These are phyloP conservation scores for Marmota flaviventris DNA, from an alignment of 2,113 vertebrate genomes.

Conservation along the genomic window DNA sequence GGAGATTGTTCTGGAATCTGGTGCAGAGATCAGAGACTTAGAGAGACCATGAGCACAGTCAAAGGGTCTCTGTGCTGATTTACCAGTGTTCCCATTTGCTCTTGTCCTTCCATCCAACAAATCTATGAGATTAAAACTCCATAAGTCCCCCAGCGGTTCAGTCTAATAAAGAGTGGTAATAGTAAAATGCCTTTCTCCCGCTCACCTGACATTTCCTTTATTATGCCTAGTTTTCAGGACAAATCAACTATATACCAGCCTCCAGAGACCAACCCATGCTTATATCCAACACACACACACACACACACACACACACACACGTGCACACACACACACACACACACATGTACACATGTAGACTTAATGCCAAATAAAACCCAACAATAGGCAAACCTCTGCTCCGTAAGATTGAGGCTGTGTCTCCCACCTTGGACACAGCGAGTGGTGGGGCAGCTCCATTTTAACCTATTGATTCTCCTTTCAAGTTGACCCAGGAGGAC, in stretches of 20 bases:
- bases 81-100: background rate
- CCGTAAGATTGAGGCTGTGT: background rate
- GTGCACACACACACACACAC: background rate
- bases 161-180: background rate
- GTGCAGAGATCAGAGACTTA: background rate
- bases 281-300: background rate
- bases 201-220: background rate
- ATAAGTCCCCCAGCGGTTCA: background rate
- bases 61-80: background rate
- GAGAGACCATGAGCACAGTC: background rate
- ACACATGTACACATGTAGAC: background rate
- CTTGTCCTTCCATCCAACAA: background rate
- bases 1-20: too few relatives aligned
- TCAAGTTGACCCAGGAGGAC: background rate
- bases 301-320: background rate
- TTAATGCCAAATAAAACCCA: background rate
- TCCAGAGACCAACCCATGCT: background rate
- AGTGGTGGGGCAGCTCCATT: background rate
- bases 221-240: background rate
- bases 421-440: background rate
- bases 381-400: background rate
- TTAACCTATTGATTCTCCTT: background rate
- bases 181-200: background rate
- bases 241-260: background rate
- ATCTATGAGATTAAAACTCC: background rate